These are phyloP conservation scores for Augochlorella aurata DNA, from an alignment of 2,888 invertebrate genomes.

Conservation along the genomic window DNA sequence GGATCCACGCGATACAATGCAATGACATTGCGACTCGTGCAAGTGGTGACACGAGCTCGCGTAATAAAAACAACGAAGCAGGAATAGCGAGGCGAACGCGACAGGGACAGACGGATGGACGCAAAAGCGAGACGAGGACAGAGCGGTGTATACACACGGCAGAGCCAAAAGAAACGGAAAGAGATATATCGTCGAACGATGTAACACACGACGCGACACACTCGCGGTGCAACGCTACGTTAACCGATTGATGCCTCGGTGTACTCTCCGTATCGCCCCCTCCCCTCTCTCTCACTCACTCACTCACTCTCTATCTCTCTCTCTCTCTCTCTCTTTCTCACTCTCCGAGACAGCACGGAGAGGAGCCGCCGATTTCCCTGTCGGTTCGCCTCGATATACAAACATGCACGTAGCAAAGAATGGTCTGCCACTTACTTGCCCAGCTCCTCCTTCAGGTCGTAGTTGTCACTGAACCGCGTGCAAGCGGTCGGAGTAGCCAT, in stretches of 20 bases:
- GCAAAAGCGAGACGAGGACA: neutral
- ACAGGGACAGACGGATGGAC: neutral
- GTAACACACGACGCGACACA: constrained; percentile 29
- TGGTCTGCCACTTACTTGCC: constrained; percentile 92
- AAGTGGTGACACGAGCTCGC: constrained; percentile 13
- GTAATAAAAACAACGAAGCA: constrained; percentile 16
- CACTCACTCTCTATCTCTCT: neutral
- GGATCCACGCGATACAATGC: no score
- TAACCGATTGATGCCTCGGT: neutral
- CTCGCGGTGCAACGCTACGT: constrained; percentile 31
- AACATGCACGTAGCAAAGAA: neutral
- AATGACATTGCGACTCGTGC: constrained; percentile 13
- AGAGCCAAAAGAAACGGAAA: constrained; percentile 22
- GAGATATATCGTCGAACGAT: neutral
- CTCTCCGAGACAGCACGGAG: no score
- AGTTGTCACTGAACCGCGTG: constrained; percentile 99
- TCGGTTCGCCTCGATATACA: neutral
- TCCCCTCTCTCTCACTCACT: neutral
- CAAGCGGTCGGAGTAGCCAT: constrained; percentile 95
- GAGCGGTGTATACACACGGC: constrained; percentile 8
- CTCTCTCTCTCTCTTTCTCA: neutral
- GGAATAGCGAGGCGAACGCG: neutral
- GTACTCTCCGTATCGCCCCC: neutral
- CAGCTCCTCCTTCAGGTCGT: constrained; percentile 99
- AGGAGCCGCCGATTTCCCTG: neutral